Evolutionary conservation across 2,888 invertebrate genomes (phyloP).

Genomic region (Dryobota labecula): DNA sequence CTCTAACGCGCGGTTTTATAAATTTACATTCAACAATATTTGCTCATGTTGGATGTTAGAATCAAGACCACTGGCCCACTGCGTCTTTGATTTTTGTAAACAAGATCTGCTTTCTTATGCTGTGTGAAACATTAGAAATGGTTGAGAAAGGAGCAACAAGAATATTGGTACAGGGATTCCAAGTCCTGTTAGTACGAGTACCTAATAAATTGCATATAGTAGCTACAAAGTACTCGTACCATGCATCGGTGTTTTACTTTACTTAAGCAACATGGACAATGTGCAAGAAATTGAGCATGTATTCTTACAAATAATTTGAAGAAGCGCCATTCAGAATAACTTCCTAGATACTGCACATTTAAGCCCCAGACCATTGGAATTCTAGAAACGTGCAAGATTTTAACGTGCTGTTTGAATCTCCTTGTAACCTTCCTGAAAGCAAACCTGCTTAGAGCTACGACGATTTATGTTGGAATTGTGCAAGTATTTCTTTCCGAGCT

Average conservation of each 20-base stretch:
- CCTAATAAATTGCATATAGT: neutral
- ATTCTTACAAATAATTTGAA: neutral
- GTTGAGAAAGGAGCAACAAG: neutral
- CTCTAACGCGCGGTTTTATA: slow-evolving; percentile 32
- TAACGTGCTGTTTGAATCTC: slow-evolving; percentile 41
- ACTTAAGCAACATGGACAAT: neutral
- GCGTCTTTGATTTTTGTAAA: neutral
- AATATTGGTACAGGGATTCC: neutral
- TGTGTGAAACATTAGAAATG: neutral
- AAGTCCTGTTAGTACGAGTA: neutral
- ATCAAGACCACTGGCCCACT: neutral
- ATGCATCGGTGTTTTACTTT: no score
- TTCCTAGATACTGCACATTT: slow-evolving; percentile 5
- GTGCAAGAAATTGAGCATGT: neutral
- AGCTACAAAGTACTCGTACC: neutral
- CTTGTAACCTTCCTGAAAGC: slow-evolving; percentile 6
- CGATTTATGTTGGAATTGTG: slow-evolving; percentile 30
- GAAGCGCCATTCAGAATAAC: slow-evolving; percentile 2
- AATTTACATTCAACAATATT: slow-evolving; percentile 54
- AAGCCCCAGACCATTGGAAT: slow-evolving; percentile 29
- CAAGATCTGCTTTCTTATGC: neutral
- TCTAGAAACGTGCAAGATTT: slow-evolving; percentile 43
- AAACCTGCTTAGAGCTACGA: slow-evolving; percentile 42
- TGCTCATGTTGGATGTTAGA: slow-evolving; percentile 16
- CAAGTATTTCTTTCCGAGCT: slow-evolving; percentile 25